A percentile compares a stretch with the other conserved stretches of the same genome.
Conservation (phyloP, 1,140 invertebrate species). For the Drepana arcuata region DNA sequence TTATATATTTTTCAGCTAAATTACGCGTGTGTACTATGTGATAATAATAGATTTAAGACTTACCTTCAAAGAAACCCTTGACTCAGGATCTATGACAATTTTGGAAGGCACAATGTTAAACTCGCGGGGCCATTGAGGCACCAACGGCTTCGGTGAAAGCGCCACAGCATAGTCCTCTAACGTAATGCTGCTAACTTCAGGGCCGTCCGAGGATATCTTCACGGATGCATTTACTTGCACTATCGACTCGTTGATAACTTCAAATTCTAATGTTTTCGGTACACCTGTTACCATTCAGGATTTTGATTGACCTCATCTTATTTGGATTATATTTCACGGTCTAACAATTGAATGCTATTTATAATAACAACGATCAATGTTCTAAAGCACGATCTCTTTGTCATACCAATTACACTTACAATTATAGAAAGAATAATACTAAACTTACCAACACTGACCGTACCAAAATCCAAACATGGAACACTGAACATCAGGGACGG, state of each 20-base stretch:
- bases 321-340: too few species aligned
- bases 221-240: constrained; percentile 39
- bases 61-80: constrained; percentile 40
- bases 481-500: constrained; percentile 52
- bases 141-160: constrained; percentile 35
- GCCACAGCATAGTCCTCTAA: constrained; percentile 43
- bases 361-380: too few species aligned
- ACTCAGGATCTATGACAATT: constrained; percentile 39
- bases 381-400: too few species aligned
- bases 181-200: constrained; percentile 52
- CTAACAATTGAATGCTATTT: too few species aligned
- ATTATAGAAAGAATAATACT: too few species aligned
- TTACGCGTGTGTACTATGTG: too few species aligned
- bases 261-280: constrained; percentile 47
- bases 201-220: constrained; percentile 56
- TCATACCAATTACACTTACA: too few species aligned
- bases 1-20: too few species aligned
- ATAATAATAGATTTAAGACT: too few species aligned
- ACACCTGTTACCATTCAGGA: too few species aligned
- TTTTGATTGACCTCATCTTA: too few species aligned
- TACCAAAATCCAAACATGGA: constrained; percentile 51
- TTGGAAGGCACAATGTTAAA: constrained; percentile 49
- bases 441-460: constrained; percentile 51
- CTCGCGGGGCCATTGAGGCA: constrained; percentile 52
- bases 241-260: constrained; percentile 55